Conservation (phyloP, 2,888 invertebrate genomes). For the Ophioninae sp. region DNA sequence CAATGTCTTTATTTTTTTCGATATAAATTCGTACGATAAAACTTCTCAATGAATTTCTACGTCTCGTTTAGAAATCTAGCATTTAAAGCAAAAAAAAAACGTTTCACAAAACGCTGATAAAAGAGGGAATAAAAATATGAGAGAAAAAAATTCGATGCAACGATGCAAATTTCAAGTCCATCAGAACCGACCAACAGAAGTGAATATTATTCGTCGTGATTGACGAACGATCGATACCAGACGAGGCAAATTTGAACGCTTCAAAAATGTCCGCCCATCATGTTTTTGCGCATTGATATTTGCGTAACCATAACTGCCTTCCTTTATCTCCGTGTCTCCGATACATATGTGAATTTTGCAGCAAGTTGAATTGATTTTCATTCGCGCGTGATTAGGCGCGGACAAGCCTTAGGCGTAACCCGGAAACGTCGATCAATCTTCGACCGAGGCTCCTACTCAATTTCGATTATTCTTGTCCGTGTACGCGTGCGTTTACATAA, state of each 20-base stretch:
- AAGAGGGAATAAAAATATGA: too few species aligned
- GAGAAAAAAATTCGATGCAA: too few species aligned
- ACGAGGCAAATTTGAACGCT: slow-evolving; percentile 53
- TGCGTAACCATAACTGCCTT: slow-evolving; percentile 1
- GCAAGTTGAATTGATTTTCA: slow-evolving; percentile 55
- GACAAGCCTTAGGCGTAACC: slow-evolving; percentile 61
- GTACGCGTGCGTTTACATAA: not conserved
- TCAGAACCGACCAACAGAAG: slow-evolving; percentile 53
- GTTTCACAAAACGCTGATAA: too few species aligned
- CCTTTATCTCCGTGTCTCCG: not conserved
- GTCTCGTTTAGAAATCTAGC: too few species aligned
- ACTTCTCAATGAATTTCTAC: too few species aligned
- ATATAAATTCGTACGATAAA: too few species aligned
- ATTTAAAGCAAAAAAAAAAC: too few species aligned
- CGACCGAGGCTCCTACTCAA: slow-evolving; percentile 53
- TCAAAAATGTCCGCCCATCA: slow-evolving; percentile 8
- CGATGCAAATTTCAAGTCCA: too few species aligned
- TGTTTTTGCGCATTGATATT: slow-evolving; percentile 41
- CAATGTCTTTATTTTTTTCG: too few species aligned
- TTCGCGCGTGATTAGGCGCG: slow-evolving; percentile 55
- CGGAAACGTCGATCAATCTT: slow-evolving; percentile 61
- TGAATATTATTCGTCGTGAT: slow-evolving; percentile 48
- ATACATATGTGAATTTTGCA: slow-evolving; percentile 21
- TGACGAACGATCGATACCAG: slow-evolving; percentile 49
- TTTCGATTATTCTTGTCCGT: slow-evolving; percentile 51